Percentiles rank a stretch among this genome's conserved stretches.
These are phyloP conservation scores for Heliconius eleuchia DNA, from an alignment of 1,140 invertebrate genomes.

Conservation along the genomic window DNA sequence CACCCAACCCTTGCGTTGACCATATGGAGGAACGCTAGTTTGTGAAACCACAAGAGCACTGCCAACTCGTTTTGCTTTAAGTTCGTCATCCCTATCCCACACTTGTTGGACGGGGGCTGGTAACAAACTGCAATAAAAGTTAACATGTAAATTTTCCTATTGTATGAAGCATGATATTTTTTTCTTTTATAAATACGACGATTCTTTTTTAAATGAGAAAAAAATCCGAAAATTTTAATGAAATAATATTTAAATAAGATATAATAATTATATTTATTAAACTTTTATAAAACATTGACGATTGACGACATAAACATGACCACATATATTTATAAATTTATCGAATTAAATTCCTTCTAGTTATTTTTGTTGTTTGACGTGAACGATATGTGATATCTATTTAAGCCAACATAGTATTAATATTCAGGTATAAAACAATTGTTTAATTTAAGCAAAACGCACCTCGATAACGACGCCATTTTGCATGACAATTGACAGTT, in stretches of 20 bases:
- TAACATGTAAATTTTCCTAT: background rate
- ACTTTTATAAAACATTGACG: background rate
- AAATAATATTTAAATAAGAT: background rate
- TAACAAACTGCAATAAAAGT: slow-evolving; percentile 83
- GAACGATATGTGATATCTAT: background rate
- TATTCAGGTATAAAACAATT: background rate
- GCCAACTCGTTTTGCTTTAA: slow-evolving; percentile 84
- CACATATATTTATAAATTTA: background rate
- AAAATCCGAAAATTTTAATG: background rate
- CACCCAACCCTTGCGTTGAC: slow-evolving; percentile 96
- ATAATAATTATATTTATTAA: background rate
- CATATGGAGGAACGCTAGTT: slow-evolving; percentile 96
- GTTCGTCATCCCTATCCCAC: slow-evolving; percentile 94
- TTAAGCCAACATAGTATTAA: background rate
- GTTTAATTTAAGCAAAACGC: slow-evolving; percentile 34
- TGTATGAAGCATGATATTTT: no score
- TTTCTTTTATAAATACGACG: no score
- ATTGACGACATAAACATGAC: background rate
- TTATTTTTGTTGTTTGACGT: background rate
- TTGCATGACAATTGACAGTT: slow-evolving; percentile 42
- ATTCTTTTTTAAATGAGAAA: no score
- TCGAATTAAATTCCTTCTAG: background rate
- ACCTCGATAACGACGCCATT: slow-evolving; percentile 77
- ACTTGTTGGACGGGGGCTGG: slow-evolving; percentile 92
- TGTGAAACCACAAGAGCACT: slow-evolving; percentile 90